A percentile compares a stretch with the other conserved stretches of the same genome.
phyloP scores from a whole-genome alignment of 2,797 vertebrate species.

The Microhierax caerulescens region DNA sequence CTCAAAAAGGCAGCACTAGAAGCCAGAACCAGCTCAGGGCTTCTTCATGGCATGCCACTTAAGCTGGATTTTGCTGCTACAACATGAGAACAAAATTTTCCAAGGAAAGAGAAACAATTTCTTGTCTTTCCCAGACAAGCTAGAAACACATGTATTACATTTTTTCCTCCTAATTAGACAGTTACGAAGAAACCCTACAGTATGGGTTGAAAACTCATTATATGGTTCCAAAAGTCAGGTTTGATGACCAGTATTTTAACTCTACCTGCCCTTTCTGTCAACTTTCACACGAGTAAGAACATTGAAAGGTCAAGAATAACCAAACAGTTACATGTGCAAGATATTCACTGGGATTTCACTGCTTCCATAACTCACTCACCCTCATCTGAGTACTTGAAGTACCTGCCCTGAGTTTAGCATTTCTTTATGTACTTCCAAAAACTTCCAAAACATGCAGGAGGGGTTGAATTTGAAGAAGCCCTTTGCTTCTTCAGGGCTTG shows the following conservation, averaged over 20 bases:
- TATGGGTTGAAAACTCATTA: not conserved
- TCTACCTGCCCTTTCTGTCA: not conserved
- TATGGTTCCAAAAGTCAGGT: not conserved
- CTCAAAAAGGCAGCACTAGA: not conserved
- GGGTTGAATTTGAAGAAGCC: not conserved
- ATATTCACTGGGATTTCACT: not conserved
- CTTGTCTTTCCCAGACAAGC: not conserved
- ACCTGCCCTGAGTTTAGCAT: not conserved
- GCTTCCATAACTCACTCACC: not conserved
- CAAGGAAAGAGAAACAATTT: not conserved
- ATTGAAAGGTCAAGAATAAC: not conserved
- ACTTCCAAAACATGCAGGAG: not conserved
- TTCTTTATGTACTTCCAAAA: not conserved
- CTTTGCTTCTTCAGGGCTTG: not conserved
- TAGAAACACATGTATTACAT: fast-evolving
- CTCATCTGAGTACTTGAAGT: not conserved
- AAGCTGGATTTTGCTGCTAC: not conserved
- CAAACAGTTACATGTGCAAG: not conserved
- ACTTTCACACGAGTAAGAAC: not conserved
- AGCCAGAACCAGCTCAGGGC: not conserved
- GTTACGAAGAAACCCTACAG: not conserved
- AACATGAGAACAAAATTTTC: not conserved
- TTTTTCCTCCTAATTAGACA: not conserved
- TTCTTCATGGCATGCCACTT: not conserved
- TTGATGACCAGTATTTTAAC: not conserved